Conservation (phyloP, 2,888 invertebrate genomes). For the Leucophenga montana region DNA sequence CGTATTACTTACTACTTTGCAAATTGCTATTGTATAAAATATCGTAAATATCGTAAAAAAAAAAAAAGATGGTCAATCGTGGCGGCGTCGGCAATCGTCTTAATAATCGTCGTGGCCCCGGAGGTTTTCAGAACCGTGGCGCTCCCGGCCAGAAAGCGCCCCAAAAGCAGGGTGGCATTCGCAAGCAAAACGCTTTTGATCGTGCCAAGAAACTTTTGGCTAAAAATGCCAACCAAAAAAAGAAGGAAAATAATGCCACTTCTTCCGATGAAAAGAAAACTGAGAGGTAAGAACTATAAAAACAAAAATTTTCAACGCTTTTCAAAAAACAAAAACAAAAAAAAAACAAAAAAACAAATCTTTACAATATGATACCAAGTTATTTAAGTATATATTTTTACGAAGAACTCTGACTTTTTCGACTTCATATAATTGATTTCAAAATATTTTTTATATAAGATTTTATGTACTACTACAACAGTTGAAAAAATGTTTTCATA, state of each 20-base stretch:
- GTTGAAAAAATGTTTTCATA: too few species aligned
- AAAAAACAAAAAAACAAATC: background rate
- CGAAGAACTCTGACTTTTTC: conserved; percentile 1
- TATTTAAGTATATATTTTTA: too few species aligned
- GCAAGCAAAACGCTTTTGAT: conserved; percentile 74
- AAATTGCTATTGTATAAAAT: conserved; percentile 14
- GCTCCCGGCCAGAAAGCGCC: conserved; percentile 70
- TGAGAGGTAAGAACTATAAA: conserved; percentile 73
- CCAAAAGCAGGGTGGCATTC: conserved; percentile 73
- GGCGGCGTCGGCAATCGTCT: conserved; percentile 66
- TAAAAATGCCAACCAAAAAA: conserved; percentile 73
- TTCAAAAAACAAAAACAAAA: conserved; percentile 57
- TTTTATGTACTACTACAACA: too few species aligned
- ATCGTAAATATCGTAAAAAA: background rate
- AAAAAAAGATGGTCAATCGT: conserved; percentile 72
- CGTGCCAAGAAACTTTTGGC: conserved; percentile 75
- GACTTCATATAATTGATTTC: conserved; percentile 17
- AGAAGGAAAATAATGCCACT: conserved; percentile 70
- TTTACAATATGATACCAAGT: background rate
- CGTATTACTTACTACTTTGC: background rate
- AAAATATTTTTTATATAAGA: conserved; percentile 9
- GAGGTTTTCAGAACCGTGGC: conserved; percentile 74
- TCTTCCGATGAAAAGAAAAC: conserved; percentile 73
- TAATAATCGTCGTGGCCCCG: conserved; percentile 71
- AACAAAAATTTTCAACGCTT: conserved; percentile 37